Base-by-base conservation (phyloP, 2,797 vertebrate genomes). In the Australoheros facetus region DNA sequence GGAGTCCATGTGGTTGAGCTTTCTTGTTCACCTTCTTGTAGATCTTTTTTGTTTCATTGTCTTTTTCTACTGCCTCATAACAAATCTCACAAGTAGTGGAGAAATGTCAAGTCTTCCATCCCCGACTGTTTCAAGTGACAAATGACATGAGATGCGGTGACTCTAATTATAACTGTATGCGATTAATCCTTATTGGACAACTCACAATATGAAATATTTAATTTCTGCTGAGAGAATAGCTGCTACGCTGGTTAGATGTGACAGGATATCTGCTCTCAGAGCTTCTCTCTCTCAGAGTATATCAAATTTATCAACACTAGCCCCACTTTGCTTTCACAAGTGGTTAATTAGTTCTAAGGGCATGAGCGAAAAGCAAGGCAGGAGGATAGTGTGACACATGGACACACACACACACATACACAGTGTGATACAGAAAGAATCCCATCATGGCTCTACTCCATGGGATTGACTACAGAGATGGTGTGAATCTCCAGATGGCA, bases 401-500 rank as follows among this genome's bases (percentile, higher is more conserved):
- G 16, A 58, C 11, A 74, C 32, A 66, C 34, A 51, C 19, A 85
- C 26, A 75, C 45, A 60, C 28, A 53, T 10, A 87, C 45, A 71
- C 76, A 80, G 71, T 4, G 26, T 42, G 83, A 90, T 78, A 90
- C 17, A 84, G 59, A 87, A 76, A 86, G 71, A 85, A 80, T 86
- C 71, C 85, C 82, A 87, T 88, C 78, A 79, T 81, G 75, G 69
- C 82, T 76, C 69, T 53, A 16, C 78, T 91, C 75, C 51, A 69
- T 73, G 74, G 81, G 86, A 89, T 81, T 60, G 76, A 84, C 86
- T 58, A 78, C 78, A 87, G 85, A 89, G 81, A 88, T 69, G 73
- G 82, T 80, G 88, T 84, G 87, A 85, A 75, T 87, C 89, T 92
- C 91, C 91, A 93, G 92, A 93, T 91, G 87, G 89, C 86, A 88